Base-by-base conservation (phyloP, 2,888 invertebrate genomes). In the Aquatica leii region DNA sequence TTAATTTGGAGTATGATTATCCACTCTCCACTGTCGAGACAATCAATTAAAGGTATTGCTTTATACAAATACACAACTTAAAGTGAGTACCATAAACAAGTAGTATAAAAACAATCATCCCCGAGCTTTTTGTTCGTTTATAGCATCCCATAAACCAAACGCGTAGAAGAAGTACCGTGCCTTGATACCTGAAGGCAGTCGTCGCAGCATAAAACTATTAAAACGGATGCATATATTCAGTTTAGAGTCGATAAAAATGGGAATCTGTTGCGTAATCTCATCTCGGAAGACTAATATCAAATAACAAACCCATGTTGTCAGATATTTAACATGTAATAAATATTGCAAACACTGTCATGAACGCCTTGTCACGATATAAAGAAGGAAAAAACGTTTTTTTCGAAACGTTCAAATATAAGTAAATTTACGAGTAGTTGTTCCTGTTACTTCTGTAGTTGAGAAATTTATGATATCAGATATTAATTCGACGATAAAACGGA, bases 181-280 rank as follows among this genome's bases (percentile, higher is more conserved):
- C 46, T 46, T 34, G 35, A 31, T 12, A n/a, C 52, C 35, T 17
- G 6, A 18, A 34, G 37, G 52, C 31, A 35, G 14, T 12, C 35
- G 34, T 34, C 35, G 34, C 12, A 52, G 35, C n/a, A 52, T 52
- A 52, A 52, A 35, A 52, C 41, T 35, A 59, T 59, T 46, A 59
- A 31, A 35, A 46, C 59, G 60, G 60, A 60, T 60, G 49, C 60
- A 60, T 60, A 60, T 60, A 60, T 60, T 50, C 49, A 31, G 40
- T 60, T 60, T 60, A 60, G 31, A 21, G 54, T 49, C 54, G 34
- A 54, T 54, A 60, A 54, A 41, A 59, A 46, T 52, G 14, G 20
- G 49, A 55, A 59, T 54, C 55, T 60, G 40, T 55, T 54, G 40
- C 50, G 54, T 55, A 60, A 60, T 60, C 54, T 60, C 54, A 37